A percentile compares a stretch with the other conserved stretches of the same genome.
Conservation (phyloP, 2,888 invertebrate genomes). For the Mythimna pallens region DNA sequence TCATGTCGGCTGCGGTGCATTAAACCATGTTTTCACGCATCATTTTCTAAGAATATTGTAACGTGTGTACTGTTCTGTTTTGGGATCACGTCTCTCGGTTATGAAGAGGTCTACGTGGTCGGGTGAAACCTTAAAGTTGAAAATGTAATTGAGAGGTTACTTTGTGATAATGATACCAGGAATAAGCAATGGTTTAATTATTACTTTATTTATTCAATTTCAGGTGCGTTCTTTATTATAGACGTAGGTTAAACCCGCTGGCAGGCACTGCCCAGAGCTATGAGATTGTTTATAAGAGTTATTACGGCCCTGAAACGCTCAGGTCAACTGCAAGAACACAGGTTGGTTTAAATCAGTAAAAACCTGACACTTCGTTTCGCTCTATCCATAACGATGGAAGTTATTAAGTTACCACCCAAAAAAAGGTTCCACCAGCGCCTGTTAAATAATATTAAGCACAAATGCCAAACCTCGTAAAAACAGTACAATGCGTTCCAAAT, state of each 20-base stretch:
- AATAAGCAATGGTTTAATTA: slow-evolving; percentile 1
- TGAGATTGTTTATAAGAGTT: too few species aligned
- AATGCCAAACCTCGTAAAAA: too few species aligned
- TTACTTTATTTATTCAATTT: background rate
- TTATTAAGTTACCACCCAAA: too few species aligned
- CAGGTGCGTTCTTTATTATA: background rate
- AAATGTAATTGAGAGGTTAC: slow-evolving; percentile 13
- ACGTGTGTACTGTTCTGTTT: slow-evolving; percentile 45
- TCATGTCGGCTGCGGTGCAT: slow-evolving; percentile 65
- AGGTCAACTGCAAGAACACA: too few species aligned
- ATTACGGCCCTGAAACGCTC: too few species aligned
- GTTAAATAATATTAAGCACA: too few species aligned
- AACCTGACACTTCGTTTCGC: too few species aligned
- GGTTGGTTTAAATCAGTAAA: too few species aligned
- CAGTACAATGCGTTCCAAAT: background rate
- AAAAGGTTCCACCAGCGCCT: background rate
- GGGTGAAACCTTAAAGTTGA: slow-evolving; percentile 13
- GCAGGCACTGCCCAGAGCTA: too few species aligned
- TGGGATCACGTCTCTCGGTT: slow-evolving; percentile 54
- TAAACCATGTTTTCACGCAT: slow-evolving; percentile 62
- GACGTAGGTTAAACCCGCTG: background rate
- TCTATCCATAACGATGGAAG: too few species aligned
- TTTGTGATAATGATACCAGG: slow-evolving; percentile 1
- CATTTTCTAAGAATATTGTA: slow-evolving; percentile 61
- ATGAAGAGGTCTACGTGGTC: slow-evolving; percentile 36